phyloP scores from a whole-genome alignment of 37 sponge, comb jelly and placozoan genomes.

The Cliona cf. orientalis region DNA sequence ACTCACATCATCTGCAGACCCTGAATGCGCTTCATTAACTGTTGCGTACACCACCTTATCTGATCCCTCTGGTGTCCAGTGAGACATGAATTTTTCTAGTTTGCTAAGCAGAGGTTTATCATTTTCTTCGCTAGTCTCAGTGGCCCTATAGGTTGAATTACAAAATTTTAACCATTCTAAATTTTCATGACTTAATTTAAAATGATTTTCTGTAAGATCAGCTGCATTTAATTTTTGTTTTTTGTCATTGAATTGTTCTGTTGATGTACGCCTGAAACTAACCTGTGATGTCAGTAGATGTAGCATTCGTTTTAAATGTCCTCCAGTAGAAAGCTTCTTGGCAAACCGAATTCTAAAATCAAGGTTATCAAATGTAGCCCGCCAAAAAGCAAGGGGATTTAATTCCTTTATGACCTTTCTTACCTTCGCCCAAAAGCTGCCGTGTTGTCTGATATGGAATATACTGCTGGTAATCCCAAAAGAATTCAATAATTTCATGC shows the following conservation, averaged over 20 bases:
- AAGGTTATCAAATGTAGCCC: constrained; percentile 15
- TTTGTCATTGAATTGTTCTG: background rate
- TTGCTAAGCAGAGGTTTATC: background rate
- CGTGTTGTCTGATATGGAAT: constrained; percentile 3
- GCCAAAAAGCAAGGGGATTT: background rate
- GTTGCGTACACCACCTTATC: constrained; percentile 7
- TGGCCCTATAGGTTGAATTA: background rate
- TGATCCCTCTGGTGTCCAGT: background rate
- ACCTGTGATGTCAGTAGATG: constrained; percentile 17
- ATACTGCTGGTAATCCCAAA: constrained; percentile 2
- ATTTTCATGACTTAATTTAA: background rate
- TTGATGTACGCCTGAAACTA: background rate
- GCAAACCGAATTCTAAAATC: constrained; percentile 18
- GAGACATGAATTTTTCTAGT: background rate
- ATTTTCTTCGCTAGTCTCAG: background rate
- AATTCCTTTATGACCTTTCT: background rate
- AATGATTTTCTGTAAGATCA: background rate
- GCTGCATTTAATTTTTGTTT: background rate
- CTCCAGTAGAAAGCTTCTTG: background rate
- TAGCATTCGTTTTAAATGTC: background rate
- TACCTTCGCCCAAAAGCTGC: constrained; percentile 6
- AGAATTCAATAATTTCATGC: constrained; percentile 6
- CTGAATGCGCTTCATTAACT: constrained; percentile 17
- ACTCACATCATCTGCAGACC: background rate
- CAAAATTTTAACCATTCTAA: background rate